These are phyloP conservation scores for Tetrao urogallus DNA, from an alignment of 2,113 vertebrate genomes.

Conservation along the genomic window DNA sequence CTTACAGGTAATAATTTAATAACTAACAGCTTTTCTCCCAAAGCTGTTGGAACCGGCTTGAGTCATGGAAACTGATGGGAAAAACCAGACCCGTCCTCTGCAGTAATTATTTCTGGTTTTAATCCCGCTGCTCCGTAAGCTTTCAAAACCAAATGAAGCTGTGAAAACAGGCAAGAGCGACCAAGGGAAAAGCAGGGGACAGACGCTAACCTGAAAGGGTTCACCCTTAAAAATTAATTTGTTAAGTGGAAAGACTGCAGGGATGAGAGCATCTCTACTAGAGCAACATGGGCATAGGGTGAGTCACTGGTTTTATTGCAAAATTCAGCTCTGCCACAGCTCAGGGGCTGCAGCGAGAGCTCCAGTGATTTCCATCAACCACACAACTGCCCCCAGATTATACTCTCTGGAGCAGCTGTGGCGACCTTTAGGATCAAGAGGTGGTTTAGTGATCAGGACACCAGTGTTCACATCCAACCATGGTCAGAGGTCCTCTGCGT, in stretches of 20 bases:
- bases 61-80: constrained; percentile 40
- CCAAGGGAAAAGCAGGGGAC: not conserved
- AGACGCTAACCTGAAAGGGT: not conserved
- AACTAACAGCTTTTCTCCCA: constrained; percentile 61
- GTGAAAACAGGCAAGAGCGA: constrained; percentile 13
- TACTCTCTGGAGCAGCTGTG: not conserved
- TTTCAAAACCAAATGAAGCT: constrained; percentile 1
- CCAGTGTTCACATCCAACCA: not conserved
- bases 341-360: not conserved
- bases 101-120: constrained; percentile 21
- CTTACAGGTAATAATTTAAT: constrained; percentile 68
- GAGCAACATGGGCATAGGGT: not conserved
- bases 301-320: not conserved
- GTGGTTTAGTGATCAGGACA: not conserved
- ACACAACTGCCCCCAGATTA: not conserved
- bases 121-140: not conserved
- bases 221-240: not conserved
- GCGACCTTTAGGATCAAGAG: not conserved
- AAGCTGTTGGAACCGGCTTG: constrained; percentile 47
- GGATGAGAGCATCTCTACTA: not conserved
- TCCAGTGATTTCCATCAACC: not conserved
- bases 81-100: constrained; percentile 29
- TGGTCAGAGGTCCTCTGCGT: rapidly evolving
- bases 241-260: not conserved
- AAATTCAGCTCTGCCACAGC: not conserved